phyloP scores from a whole-genome alignment of 2,113 vertebrate species.

The Tachuris rubrigastra region DNA sequence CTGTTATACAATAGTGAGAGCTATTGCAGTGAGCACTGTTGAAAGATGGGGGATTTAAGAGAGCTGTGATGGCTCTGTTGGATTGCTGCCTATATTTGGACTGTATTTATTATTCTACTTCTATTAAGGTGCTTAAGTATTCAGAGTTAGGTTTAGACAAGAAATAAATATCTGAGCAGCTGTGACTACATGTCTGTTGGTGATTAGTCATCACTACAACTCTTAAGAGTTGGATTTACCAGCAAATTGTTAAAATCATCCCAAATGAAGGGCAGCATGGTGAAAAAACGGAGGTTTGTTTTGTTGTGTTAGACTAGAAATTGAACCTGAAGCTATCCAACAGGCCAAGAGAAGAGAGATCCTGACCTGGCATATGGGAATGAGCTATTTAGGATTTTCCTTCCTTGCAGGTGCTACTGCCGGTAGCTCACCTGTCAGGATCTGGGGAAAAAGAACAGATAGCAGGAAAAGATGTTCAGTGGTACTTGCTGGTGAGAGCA shows the following conservation, averaged over 20 bases:
- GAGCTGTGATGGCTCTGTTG: constrained; percentile 52
- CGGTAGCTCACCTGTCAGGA: background rate
- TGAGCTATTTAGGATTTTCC: background rate
- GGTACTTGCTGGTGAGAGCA: background rate
- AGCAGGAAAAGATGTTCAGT: background rate
- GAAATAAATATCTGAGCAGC: constrained; percentile 66
- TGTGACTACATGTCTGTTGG: constrained; percentile 63
- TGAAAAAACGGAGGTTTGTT: background rate
- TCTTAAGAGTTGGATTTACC: constrained; percentile 19
- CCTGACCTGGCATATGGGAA: background rate
- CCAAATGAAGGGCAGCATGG: background rate
- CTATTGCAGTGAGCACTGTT: background rate
- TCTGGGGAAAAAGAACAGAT: background rate
- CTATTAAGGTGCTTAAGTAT: constrained; percentile 68
- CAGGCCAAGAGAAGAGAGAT: background rate
- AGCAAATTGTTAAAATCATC: background rate
- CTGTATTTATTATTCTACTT: constrained; percentile 65
- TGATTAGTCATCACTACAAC: constrained; percentile 41
- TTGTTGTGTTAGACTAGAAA: background rate
- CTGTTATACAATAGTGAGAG: constrained; percentile 51
- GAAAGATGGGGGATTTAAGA: constrained; percentile 60
- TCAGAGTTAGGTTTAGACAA: constrained; percentile 68
- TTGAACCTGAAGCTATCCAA: background rate
- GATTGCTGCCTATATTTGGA: constrained; percentile 66
- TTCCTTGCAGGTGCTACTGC: background rate